phyloP scores from a whole-genome alignment of 2,797 vertebrate genomes.

The Psittacula echo region DNA sequence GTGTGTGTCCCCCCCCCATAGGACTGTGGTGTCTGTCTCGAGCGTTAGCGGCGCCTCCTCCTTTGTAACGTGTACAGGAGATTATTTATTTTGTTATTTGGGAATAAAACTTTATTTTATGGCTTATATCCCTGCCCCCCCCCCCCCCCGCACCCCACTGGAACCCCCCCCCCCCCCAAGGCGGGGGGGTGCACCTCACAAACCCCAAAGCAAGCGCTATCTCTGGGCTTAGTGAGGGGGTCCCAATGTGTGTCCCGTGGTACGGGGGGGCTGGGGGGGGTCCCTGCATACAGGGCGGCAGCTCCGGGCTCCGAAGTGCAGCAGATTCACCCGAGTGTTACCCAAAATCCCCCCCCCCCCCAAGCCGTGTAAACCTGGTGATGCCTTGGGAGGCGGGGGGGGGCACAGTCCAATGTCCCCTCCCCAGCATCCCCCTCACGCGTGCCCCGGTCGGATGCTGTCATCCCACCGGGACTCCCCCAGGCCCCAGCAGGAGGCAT shows the following conservation, averaged over 20 bases:
- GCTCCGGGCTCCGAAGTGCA: background rate
- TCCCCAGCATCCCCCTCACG: background rate
- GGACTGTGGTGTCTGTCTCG: conserved; percentile 67
- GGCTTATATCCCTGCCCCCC: conserved; percentile 66
- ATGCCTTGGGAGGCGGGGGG: background rate
- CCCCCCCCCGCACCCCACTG: background rate
- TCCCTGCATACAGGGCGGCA: background rate
- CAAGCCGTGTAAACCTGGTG: background rate
- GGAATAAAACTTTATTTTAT: conserved; percentile 93
- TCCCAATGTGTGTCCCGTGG: background rate
- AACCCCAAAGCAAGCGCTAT: background rate
- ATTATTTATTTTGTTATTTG: conserved; percentile 99
- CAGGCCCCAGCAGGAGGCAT: background rate
- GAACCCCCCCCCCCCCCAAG: no score
- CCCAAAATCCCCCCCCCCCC: background rate
- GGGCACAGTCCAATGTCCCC: background rate
- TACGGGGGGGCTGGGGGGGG: no score
- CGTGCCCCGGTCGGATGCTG: background rate
- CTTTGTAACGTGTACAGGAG: conserved; percentile 89
- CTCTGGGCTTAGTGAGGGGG: background rate
- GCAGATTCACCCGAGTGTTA: background rate
- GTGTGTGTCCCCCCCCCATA: background rate
- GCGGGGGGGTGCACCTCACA: background rate
- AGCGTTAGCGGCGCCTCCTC: conserved; percentile 80
- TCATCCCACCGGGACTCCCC: conserved; percentile 39